These are phyloP conservation scores for Cerceris rybyensis DNA, from an alignment of 2,888 invertebrate species.

Conservation along the genomic window DNA sequence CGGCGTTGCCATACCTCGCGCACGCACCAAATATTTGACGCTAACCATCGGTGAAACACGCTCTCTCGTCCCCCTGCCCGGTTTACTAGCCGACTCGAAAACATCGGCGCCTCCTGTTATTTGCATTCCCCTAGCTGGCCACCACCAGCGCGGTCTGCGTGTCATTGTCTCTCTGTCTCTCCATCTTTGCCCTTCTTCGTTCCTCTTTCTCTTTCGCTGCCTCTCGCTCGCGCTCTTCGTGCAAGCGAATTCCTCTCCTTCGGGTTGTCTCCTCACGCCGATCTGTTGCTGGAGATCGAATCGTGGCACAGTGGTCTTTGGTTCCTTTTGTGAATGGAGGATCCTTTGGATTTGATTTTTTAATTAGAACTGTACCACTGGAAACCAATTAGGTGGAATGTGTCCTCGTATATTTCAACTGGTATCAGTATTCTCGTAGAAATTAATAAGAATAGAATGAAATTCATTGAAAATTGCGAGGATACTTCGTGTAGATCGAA, in stretches of 20 bases:
- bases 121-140: conserved; percentile 76
- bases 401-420: no score
- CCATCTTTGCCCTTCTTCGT: conserved; percentile 21
- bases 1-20: conserved; percentile 79
- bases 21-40: conserved; percentile 81
- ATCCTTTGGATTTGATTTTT: no score
- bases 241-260: not conserved
- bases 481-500: no score
- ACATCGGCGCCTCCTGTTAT: conserved; percentile 79
- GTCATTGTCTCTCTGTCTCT: conserved; percentile 57
- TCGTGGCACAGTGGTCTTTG: no score
- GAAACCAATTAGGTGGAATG: no score
- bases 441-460: no score
- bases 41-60: conserved; percentile 80
- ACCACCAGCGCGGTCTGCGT: conserved; percentile 58
- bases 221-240: not conserved
- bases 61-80: conserved; percentile 68
- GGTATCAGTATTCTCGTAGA: no score
- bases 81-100: conserved; percentile 80
- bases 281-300: no score
- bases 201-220: conserved; percentile 6
- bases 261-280: not conserved
- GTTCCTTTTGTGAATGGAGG: no score
- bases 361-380: no score
- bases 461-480: no score